A percentile compares a stretch with the other conserved stretches of the same genome.
Conservation (phyloP, 2,797 vertebrate genomes). For the Tolypeutes matacus region DNA sequence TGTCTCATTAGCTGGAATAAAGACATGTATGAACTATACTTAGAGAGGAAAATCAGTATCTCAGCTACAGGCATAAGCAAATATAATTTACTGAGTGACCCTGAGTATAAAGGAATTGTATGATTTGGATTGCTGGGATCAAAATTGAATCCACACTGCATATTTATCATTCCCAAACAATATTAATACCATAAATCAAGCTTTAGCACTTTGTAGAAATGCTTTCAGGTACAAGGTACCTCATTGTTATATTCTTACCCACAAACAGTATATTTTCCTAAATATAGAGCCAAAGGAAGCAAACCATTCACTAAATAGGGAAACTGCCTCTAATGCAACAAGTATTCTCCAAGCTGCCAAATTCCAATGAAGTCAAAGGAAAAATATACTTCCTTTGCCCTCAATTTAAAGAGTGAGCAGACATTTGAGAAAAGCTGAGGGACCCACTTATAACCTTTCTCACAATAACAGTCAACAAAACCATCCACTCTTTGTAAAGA, state of each 20-base stretch:
- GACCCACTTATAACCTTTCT: conserved; percentile 37
- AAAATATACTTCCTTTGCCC: neutral
- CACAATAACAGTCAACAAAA: conserved; percentile 31
- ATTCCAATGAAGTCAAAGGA: conserved; percentile 14
- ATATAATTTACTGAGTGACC: conserved; percentile 1
- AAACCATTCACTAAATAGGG: conserved; percentile 61
- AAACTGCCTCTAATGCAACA: conserved; percentile 34
- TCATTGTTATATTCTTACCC: neutral
- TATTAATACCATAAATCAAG: conserved; percentile 66
- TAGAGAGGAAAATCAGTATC: neutral
- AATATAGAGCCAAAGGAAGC: conserved; percentile 45
- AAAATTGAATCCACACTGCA: conserved; percentile 39
- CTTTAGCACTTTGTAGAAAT: conserved; percentile 48
- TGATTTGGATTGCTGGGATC: conserved; percentile 34
- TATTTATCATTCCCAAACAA: conserved; percentile 50
- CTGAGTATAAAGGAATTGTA: conserved; percentile 40
- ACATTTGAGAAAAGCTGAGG: conserved; percentile 5
- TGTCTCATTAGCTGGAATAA: neutral
- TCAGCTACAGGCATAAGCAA: neutral
- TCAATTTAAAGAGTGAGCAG: neutral
- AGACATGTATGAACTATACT: neutral
- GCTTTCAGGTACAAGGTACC: conserved; percentile 44
- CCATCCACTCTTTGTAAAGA: conserved; percentile 39
- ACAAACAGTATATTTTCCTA: conserved; percentile 61
- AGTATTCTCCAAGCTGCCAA: conserved; percentile 10